A percentile compares a stretch with the other conserved stretches of the same genome.
Conservation (phyloP, 2,113 vertebrate species). For the Taxidea taxus region DNA sequence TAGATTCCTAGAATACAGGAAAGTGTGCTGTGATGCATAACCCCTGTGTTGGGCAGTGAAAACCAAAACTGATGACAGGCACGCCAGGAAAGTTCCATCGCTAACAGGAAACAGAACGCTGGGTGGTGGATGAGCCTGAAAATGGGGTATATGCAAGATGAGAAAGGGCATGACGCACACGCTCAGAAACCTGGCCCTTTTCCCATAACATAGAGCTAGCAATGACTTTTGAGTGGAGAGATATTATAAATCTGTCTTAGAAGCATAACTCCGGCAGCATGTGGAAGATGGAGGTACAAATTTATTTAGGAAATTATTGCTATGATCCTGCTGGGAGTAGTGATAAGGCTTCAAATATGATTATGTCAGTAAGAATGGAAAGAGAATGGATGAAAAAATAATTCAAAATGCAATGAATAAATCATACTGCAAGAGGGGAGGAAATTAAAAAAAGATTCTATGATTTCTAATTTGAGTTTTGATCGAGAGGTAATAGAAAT, state of each 20-base stretch:
- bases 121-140: background rate
- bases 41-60: background rate
- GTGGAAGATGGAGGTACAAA: background rate
- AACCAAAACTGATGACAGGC: background rate
- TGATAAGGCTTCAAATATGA: background rate
- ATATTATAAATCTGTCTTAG: slow-evolving; percentile 6
- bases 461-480: slow-evolving; percentile 33
- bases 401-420: slow-evolving; percentile 9
- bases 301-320: slow-evolving; percentile 45
- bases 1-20: background rate
- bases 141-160: background rate
- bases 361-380: background rate
- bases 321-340: background rate
- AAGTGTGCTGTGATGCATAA: background rate
- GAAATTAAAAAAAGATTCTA: background rate
- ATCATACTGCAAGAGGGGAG: background rate
- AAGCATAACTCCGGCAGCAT: background rate
- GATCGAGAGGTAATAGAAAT: background rate
- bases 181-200: background rate
- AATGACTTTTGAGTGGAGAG: background rate
- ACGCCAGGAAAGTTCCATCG: background rate
- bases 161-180: background rate
- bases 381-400: slow-evolving; percentile 28
- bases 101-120: no score
- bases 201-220: background rate